Conservation (phyloP, 2,113 vertebrate species). For the Pangasianodon gigas region DNA sequence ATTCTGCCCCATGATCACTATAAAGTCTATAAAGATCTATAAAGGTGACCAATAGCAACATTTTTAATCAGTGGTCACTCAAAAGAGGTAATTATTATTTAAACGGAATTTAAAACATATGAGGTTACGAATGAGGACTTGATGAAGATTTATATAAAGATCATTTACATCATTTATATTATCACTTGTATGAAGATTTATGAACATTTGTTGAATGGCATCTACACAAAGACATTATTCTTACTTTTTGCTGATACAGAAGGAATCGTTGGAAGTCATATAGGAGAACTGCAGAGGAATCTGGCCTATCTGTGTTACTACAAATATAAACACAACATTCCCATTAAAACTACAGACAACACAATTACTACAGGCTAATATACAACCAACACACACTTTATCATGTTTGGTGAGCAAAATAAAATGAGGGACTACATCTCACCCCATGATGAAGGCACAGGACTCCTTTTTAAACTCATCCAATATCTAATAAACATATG, state of each 20-base stretch:
- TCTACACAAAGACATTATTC: constrained; percentile 19
- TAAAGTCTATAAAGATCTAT: not conserved
- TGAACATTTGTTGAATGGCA: not conserved
- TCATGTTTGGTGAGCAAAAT: not conserved
- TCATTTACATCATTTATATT: not conserved
- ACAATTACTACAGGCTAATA: not conserved
- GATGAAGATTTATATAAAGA: not conserved
- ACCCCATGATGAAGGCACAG: constrained; percentile 93
- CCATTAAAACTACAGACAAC: not conserved
- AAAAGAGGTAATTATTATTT: not conserved
- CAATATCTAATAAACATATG: constrained; percentile 78
- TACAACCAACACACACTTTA: not conserved
- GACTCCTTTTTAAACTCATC: constrained; percentile 94
- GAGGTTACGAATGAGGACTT: not conserved
- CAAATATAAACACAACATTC: constrained; percentile 16
- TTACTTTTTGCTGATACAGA: constrained; percentile 87
- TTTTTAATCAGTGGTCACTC: not conserved
- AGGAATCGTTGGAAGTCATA: constrained; percentile 95
- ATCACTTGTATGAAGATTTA: not conserved
- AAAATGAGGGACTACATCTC: constrained; percentile 54
- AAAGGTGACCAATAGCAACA: not conserved
- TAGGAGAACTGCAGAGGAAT: constrained; percentile 84
- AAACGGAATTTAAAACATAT: not conserved
- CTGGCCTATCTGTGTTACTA: constrained; percentile 88
- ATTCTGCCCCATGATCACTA: not conserved